Percentiles rank a stretch among this genome's conserved stretches.
Conservation (phyloP, 2,888 invertebrate species). For the Pyralis farinalis region DNA sequence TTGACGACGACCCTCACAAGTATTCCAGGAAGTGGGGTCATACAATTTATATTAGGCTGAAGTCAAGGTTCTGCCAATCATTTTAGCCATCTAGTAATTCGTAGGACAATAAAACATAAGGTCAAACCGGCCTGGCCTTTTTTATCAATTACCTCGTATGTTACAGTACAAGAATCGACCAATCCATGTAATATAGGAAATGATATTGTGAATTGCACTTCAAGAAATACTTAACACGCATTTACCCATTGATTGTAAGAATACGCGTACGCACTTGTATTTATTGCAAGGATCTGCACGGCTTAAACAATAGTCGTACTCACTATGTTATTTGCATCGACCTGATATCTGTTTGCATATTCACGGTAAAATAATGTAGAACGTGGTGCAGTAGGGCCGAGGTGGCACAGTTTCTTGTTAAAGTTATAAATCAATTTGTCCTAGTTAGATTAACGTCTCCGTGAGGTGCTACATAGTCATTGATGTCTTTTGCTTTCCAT, state of each 20-base stretch:
- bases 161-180: slow-evolving; percentile 1
- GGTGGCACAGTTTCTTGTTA: slow-evolving; percentile 74
- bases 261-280: neutral
- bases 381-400: slow-evolving; percentile 64
- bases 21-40: slow-evolving; percentile 72
- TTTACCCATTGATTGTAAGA: neutral
- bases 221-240: neutral
- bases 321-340: slow-evolving; percentile 20
- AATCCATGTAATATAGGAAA: neutral
- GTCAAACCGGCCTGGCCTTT: slow-evolving; percentile 50
- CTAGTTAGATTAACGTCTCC: slow-evolving; percentile 68
- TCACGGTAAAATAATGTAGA: slow-evolving; percentile 66
- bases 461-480: slow-evolving; percentile 48
- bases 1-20: slow-evolving; percentile 60
- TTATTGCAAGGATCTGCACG: slow-evolving; percentile 2
- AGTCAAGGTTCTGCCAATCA: slow-evolving; percentile 75
- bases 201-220: slow-evolving; percentile 2
- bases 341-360: slow-evolving; percentile 59
- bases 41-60: slow-evolving; percentile 70
- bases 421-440: slow-evolving; percentile 72
- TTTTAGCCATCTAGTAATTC: slow-evolving; percentile 68
- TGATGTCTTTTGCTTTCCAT: slow-evolving; percentile 65
- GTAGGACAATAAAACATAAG: slow-evolving; percentile 68
- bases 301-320: slow-evolving; percentile 6
- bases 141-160: slow-evolving; percentile 25